Conservation (phyloP, 2,888 invertebrate genomes). For the Meteorus colon region DNA sequence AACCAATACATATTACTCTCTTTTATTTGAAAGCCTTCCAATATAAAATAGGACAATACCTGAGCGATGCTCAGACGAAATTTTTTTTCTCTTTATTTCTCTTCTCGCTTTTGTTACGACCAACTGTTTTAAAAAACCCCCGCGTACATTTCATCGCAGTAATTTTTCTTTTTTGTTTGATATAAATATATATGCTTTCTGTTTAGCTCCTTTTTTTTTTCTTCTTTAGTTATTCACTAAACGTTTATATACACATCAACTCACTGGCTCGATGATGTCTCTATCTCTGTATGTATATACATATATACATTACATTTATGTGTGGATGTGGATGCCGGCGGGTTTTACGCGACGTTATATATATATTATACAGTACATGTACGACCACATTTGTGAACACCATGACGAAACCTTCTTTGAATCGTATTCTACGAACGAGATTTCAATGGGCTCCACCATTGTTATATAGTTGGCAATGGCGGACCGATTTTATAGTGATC, state of each 20-base stretch:
- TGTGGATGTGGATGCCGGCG: background rate
- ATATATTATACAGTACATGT: constrained; percentile 38
- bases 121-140: constrained; percentile 63
- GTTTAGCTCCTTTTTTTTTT: constrained; percentile 47
- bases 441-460: constrained; percentile 67
- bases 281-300: constrained; percentile 41
- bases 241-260: constrained; percentile 15
- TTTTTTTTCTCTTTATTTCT: constrained; percentile 52
- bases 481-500: constrained; percentile 70
- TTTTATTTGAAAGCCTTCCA: constrained; percentile 66
- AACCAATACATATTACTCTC: constrained; percentile 66
- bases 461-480: constrained; percentile 63
- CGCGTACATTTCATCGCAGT: constrained; percentile 47
- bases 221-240: constrained; percentile 44
- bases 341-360: constrained; percentile 16
- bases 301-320: constrained; percentile 36
- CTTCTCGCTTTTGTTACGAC: constrained; percentile 67
- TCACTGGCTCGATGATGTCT: constrained; percentile 44
- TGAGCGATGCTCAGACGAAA: constrained; percentile 68
- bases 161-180: constrained; percentile 43
- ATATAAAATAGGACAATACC: constrained; percentile 61
- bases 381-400: constrained; percentile 22
- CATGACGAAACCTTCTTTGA: constrained; percentile 63
- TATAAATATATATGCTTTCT: constrained; percentile 33
- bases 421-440: constrained; percentile 65